Evolutionary conservation across 1,140 invertebrate species (phyloP).

Genomic region (Leptopilina clavipes): DNA sequence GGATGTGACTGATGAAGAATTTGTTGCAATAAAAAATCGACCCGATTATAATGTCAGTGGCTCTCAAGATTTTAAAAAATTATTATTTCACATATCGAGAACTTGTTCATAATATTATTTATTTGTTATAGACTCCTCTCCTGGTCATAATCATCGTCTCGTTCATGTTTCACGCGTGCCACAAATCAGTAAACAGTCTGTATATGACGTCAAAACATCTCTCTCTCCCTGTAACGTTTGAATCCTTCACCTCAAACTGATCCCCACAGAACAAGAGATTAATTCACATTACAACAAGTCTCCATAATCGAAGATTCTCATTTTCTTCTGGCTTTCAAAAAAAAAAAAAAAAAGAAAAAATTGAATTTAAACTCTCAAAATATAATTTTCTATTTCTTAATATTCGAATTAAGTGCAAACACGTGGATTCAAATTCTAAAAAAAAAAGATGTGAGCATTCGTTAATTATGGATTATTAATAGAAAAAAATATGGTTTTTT

Average conservation of each 20-base stretch:
- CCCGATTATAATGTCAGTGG: constrained; percentile 3
- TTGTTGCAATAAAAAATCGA: constrained; percentile 5
- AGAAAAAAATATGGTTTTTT: too few species aligned
- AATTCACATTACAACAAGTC: constrained; percentile 2
- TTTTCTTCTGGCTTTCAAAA: background rate
- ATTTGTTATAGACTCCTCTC: background rate
- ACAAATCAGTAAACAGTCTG: constrained; percentile 11
- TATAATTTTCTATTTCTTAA: too few species aligned
- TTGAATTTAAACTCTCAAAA: too few species aligned
- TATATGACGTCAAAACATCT: constrained; percentile 14
- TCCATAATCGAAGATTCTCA: constrained; percentile 4
- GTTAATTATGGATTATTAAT: too few species aligned
- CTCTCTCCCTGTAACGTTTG: background rate
- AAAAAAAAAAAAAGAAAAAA: background rate
- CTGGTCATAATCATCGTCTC: constrained; percentile 9
- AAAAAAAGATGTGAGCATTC: too few species aligned
- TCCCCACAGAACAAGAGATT: background rate
- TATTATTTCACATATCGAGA: too few species aligned
- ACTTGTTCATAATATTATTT: background rate
- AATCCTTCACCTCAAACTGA: constrained; percentile 19
- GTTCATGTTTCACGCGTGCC: background rate
- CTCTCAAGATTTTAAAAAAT: background rate
- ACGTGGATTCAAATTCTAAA: too few species aligned
- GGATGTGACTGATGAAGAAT: constrained; percentile 13
- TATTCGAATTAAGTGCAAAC: background rate